phyloP scores from a whole-genome alignment of 2,888 invertebrate genomes.

The Eulithis prunata region DNA sequence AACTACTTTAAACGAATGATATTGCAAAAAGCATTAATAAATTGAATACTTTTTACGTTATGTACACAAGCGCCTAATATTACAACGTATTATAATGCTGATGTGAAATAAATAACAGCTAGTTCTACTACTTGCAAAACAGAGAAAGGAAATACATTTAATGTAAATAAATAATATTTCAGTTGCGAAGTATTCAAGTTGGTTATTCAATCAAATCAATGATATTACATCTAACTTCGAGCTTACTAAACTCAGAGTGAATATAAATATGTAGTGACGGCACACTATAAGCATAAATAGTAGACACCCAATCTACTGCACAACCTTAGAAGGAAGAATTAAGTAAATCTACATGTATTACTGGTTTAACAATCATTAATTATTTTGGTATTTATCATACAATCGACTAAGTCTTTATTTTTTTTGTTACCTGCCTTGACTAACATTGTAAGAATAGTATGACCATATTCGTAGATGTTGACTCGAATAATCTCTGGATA shows the following conservation, averaged over 20 bases:
- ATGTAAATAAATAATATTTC: background rate
- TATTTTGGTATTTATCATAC: constrained; percentile 19
- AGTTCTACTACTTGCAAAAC: constrained; percentile 8
- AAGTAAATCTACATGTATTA: constrained; percentile 1
- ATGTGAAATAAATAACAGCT: constrained; percentile 18
- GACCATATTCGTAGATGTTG: no score
- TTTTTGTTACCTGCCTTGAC: constrained; percentile 16
- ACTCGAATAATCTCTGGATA: no score
- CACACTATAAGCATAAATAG: constrained; percentile 1
- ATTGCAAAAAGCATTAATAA: constrained; percentile 7
- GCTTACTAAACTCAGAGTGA: background rate
- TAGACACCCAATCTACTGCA: background rate
- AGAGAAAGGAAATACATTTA: background rate
- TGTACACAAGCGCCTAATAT: constrained; percentile 21
- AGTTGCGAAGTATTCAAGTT: constrained; percentile 1
- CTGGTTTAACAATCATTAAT: constrained; percentile 13
- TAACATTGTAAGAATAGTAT: constrained; percentile 10
- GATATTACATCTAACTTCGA: constrained; percentile 4
- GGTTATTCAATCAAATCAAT: constrained; percentile 1
- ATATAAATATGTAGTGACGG: constrained; percentile 6
- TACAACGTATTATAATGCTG: constrained; percentile 5
- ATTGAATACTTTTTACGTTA: constrained; percentile 26
- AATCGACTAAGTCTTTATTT: constrained; percentile 30
- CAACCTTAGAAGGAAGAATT: constrained; percentile 10
- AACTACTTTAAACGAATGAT: constrained; percentile 25